Percentiles rank a stretch among this genome's conserved stretches.
Conservation (phyloP, 2,113 vertebrate species). For the Diadophis punctatus region DNA sequence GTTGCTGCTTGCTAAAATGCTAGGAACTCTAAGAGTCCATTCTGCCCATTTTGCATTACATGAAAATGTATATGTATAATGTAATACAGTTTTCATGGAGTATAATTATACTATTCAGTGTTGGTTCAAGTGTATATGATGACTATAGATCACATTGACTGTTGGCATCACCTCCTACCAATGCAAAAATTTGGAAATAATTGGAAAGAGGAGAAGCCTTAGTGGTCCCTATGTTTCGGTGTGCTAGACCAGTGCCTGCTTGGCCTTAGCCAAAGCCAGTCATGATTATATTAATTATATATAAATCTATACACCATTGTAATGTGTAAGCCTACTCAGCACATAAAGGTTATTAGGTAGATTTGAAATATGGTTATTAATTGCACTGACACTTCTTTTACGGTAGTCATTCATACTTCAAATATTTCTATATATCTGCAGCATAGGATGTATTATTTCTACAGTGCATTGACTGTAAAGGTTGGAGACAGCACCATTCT, state of each 20-base stretch:
- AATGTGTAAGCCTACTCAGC: neutral
- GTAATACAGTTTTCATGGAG: neutral
- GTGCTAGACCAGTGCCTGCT: neutral
- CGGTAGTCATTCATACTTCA: neutral
- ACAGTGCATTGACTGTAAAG: too few relatives aligned
- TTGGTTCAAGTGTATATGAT: neutral
- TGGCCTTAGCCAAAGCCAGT: neutral
- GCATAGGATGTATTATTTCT: neutral
- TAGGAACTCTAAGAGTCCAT: neutral
- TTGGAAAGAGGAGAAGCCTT: neutral
- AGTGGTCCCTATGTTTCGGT: neutral
- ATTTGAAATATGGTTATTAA: neutral
- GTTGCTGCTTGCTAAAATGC: neutral
- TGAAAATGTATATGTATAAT: neutral
- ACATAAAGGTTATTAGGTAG: neutral
- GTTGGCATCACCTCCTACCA: neutral
- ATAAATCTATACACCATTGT: neutral
- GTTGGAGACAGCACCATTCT: neutral
- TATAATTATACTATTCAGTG: neutral
- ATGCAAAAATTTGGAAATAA: neutral
- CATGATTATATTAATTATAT: neutral
- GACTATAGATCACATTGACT: neutral
- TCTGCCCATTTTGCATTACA: neutral
- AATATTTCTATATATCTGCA: neutral
- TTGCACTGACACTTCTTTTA: neutral